A percentile compares a stretch with the other conserved stretches of the same genome.
Evolutionary conservation across 2,888 invertebrate genomes (phyloP).

Genomic region (Erebia aethiops): DNA sequence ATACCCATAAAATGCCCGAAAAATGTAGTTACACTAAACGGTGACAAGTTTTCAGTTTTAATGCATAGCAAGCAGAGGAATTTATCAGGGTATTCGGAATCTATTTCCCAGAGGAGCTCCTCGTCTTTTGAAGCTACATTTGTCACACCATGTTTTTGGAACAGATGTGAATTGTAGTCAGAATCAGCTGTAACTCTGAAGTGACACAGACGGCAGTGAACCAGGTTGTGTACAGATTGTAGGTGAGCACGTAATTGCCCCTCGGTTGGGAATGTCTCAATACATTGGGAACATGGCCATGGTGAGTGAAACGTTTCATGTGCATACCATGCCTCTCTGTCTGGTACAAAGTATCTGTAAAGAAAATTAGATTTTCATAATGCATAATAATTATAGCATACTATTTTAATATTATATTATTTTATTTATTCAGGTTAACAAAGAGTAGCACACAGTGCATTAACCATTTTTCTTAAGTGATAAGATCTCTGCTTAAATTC

Average conservation of each 20-base stretch:
- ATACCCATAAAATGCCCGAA: conserved; percentile 75
- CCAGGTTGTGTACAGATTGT: conserved; percentile 60
- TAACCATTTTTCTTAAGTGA: too few relatives aligned
- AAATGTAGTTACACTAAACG: conserved; percentile 49
- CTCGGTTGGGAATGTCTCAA: conserved; percentile 62
- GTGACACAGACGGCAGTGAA: conserved; percentile 74
- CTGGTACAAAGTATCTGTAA: conserved; percentile 74
- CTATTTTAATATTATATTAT: too few relatives aligned
- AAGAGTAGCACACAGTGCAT: too few relatives aligned
- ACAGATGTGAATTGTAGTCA: conserved; percentile 66
- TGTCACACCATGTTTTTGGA: conserved; percentile 70
- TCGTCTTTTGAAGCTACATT: conserved; percentile 59
- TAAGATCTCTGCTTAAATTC: too few relatives aligned
- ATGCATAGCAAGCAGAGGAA: conserved; percentile 69
- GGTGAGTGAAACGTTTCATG: conserved; percentile 72
- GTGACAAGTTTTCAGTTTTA: conserved; percentile 53
- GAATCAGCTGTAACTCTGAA: conserved; percentile 68
- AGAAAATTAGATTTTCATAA: not conserved
- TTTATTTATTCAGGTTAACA: too few relatives aligned
- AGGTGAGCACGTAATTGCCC: conserved; percentile 62
- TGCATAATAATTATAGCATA: too few relatives aligned
- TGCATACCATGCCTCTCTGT: conserved; percentile 64
- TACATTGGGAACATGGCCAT: conserved; percentile 77
- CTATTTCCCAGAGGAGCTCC: conserved; percentile 65
- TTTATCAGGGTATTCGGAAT: conserved; percentile 56